Evolutionary conservation across 2,888 invertebrate genomes (phyloP).

Genomic region (Macrophya annulata): DNA sequence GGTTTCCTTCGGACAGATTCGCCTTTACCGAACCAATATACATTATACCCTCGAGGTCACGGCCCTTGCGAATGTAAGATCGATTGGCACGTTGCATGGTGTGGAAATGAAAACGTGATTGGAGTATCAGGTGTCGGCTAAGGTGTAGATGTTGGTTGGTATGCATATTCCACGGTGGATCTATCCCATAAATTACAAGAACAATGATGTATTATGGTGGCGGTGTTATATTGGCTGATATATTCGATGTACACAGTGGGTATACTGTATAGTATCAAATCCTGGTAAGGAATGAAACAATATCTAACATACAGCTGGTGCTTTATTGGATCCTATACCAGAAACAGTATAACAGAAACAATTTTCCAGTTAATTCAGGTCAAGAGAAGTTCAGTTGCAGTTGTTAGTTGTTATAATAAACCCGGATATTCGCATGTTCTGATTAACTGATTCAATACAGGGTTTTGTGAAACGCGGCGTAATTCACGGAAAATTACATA

Average conservation of each 20-base stretch:
- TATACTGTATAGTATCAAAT: conserved; percentile 1
- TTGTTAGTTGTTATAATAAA: neutral
- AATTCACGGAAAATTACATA: conserved; percentile 19
- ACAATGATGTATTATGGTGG: conserved; percentile 33
- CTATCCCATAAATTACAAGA: conserved; percentile 39
- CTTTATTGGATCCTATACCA: neutral
- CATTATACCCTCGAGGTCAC: neutral
- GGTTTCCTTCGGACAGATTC: neutral
- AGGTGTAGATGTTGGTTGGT: neutral
- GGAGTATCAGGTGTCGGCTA: conserved; percentile 43
- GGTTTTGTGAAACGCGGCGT: neutral
- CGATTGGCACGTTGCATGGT: conserved; percentile 25
- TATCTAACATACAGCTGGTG: neutral
- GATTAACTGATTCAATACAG: conserved; percentile 19
- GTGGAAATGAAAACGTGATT: conserved; percentile 51
- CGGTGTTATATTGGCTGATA: neutral
- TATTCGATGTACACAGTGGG: conserved; percentile 19
- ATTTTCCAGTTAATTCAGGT: neutral
- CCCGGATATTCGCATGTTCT: conserved; percentile 14
- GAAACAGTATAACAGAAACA: neutral
- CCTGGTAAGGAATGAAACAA: neutral
- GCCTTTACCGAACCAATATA: neutral
- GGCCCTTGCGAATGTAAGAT: conserved; percentile 46
- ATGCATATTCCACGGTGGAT: conserved; percentile 36
- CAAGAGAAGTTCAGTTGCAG: neutral